Conservation (phyloP, 1,140 invertebrate genomes). For the Brachionus rubens region DNA sequence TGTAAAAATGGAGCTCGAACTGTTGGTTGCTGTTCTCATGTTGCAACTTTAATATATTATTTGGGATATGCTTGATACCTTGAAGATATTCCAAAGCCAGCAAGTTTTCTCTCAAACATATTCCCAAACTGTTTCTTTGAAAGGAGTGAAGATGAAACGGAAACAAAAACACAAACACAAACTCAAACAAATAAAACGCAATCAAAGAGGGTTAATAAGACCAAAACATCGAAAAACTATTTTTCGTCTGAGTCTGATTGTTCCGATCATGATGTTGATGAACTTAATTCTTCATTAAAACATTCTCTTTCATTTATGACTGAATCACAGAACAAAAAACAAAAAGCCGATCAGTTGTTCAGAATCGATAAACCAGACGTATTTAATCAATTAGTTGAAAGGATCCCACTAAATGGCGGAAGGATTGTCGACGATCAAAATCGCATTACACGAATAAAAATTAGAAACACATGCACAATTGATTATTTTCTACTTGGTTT, state of each 20-base stretch:
- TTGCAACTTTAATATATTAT: constrained; percentile 3
- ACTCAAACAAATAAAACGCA: too few relatives aligned
- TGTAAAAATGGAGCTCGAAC: constrained; percentile 9
- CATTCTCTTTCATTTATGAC: too few relatives aligned
- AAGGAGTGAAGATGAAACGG: background rate
- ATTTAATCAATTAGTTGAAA: background rate
- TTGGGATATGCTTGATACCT: background rate
- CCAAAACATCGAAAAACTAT: background rate
- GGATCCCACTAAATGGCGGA: background rate
- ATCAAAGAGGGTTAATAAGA: too few relatives aligned
- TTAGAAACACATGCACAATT: constrained; percentile 17
- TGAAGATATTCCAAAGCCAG: background rate
- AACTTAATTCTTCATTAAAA: too few relatives aligned
- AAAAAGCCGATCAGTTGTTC: too few relatives aligned
- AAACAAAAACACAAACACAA: background rate
- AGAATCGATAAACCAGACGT: too few relatives aligned
- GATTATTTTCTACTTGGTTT: constrained; percentile 8
- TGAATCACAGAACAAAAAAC: too few relatives aligned
- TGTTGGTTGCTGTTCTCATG: background rate
- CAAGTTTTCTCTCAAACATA: background rate
- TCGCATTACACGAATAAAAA: background rate
- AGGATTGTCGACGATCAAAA: background rate
- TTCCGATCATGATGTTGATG: too few relatives aligned
- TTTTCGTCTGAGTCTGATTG: background rate
- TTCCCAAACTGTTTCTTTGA: background rate